Evolutionary conservation across 2,888 invertebrate species (phyloP).

Genomic region (Chironomus riparius): DNA sequence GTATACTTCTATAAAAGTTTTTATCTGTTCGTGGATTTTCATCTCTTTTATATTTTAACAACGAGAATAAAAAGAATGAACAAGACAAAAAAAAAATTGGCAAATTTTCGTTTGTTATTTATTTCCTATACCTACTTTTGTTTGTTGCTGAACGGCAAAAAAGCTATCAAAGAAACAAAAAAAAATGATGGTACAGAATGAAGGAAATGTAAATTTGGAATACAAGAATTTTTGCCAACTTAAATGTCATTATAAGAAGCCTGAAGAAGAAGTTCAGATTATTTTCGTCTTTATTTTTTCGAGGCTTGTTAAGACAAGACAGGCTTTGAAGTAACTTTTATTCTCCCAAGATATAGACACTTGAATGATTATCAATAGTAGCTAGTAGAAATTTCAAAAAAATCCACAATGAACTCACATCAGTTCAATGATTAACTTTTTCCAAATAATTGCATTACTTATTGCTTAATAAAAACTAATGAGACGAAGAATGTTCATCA

Average conservation of each 20-base stretch:
- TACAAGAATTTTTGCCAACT: not conserved
- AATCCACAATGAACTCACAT: too few relatives aligned
- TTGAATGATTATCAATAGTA: too few relatives aligned
- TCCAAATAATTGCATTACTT: too few relatives aligned
- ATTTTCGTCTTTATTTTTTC: too few relatives aligned
- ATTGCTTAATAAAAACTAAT: too few relatives aligned
- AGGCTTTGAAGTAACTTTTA: too few relatives aligned
- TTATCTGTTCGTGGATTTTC: not conserved
- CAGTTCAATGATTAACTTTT: too few relatives aligned
- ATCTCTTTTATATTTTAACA: not conserved
- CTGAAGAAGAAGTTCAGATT: not conserved
- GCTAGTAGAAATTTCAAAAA: too few relatives aligned
- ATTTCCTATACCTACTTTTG: not conserved
- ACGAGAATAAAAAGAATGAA: not conserved
- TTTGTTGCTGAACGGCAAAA: not conserved
- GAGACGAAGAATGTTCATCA: too few relatives aligned
- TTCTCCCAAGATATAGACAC: too few relatives aligned
- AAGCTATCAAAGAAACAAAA: not conserved
- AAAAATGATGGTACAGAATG: not conserved
- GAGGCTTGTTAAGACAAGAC: too few relatives aligned
- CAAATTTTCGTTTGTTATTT: not conserved
- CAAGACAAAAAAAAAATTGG: not conserved
- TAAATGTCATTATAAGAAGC: not conserved
- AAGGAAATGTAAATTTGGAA: not conserved
- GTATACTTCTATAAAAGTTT: not conserved